A percentile compares a stretch with the other conserved stretches of the same genome.
Evolutionary conservation across 2,113 vertebrate genomes (phyloP).

Genomic region (Chelonoidis abingdonii): DNA sequence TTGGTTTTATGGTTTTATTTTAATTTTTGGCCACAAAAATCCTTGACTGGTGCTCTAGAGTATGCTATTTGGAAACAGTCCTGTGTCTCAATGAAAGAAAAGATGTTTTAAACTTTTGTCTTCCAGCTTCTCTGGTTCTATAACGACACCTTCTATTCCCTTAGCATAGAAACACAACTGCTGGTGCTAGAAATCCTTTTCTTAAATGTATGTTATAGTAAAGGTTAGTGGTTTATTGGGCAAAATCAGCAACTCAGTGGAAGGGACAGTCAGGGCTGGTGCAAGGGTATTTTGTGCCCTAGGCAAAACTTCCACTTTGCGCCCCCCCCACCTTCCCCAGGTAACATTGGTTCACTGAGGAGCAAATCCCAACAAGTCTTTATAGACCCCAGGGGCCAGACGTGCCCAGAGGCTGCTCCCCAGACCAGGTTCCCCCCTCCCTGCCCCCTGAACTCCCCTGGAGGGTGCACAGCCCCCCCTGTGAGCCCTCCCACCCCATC

Average conservation of each 20-base stretch:
- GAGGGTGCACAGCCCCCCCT: too few species aligned
- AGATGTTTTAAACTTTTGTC: not conserved
- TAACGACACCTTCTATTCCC: not conserved
- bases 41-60: not conserved
- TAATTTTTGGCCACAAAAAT: not conserved
- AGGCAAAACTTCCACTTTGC: too few species aligned
- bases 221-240: not conserved
- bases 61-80: not conserved
- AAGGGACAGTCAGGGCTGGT: not conserved
- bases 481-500: too few species aligned
- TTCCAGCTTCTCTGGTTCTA: not conserved
- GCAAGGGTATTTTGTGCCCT: too few species aligned
- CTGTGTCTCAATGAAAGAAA: not conserved
- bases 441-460: too few species aligned
- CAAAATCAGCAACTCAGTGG: fast-evolving
- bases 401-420: too few species aligned
- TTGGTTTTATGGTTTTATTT: not conserved
- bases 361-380: too few species aligned
- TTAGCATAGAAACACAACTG: fast-evolving
- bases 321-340: too few species aligned
- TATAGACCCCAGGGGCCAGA: too few species aligned
- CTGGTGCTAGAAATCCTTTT: not conserved
- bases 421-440: too few species aligned
- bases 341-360: too few species aligned
- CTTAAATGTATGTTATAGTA: not conserved